phyloP scores from a whole-genome alignment of 2,888 invertebrate genomes.

The Eilema sororculum region DNA sequence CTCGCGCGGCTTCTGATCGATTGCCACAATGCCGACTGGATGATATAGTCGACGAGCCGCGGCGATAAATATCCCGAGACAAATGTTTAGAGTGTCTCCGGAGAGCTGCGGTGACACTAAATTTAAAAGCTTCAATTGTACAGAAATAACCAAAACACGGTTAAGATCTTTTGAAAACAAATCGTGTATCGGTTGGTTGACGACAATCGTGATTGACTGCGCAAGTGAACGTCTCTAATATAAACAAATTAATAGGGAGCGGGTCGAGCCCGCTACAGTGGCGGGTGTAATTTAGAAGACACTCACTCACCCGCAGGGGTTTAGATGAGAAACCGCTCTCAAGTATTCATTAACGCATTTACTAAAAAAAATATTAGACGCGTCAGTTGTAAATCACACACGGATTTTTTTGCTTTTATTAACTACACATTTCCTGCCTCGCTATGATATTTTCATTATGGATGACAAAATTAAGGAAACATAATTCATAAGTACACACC shows the following conservation, averaged over 20 bases:
- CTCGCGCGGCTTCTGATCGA: slow-evolving; percentile 83
- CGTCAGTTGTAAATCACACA: slow-evolving; percentile 73
- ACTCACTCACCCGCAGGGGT: slow-evolving; percentile 54
- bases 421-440: slow-evolving; percentile 74
- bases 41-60: slow-evolving; percentile 83
- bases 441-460: slow-evolving; percentile 71
- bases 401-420: slow-evolving; percentile 66
- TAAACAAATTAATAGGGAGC: slow-evolving; percentile 86
- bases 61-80: slow-evolving; percentile 86
- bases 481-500: slow-evolving; percentile 64
- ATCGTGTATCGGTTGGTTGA: slow-evolving; percentile 85
- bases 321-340: slow-evolving; percentile 57
- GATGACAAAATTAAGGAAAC: slow-evolving; percentile 71
- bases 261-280: slow-evolving; percentile 64
- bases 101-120: slow-evolving; percentile 86
- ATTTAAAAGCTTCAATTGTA: slow-evolving; percentile 87
- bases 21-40: slow-evolving; percentile 84
- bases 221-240: slow-evolving; percentile 86
- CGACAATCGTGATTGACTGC: slow-evolving; percentile 86
- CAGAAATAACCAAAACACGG: slow-evolving; percentile 86
- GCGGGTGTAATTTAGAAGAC: slow-evolving; percentile 67
- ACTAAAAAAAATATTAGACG: slow-evolving; percentile 70
- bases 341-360: slow-evolving; percentile 69
- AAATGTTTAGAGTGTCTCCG: slow-evolving; percentile 84
- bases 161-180: slow-evolving; percentile 86